Conservation (phyloP, 1,140 invertebrate species). For the Neoseiulus cucumeris region DNA sequence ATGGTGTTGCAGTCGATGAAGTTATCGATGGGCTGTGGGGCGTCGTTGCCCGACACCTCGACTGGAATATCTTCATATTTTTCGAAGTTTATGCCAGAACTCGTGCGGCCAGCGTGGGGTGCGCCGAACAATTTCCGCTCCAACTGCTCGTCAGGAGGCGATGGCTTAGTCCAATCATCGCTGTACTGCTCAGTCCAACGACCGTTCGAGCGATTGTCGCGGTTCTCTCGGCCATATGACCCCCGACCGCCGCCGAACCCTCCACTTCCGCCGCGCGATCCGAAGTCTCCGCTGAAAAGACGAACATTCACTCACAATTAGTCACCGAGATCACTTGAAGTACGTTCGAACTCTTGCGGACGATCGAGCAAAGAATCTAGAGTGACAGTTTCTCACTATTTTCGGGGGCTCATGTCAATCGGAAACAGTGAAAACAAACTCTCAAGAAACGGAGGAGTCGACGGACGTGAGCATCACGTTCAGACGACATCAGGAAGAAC, state of each 20-base stretch:
- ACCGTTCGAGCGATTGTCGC: background rate
- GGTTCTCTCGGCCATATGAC: background rate
- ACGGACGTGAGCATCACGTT: too few species aligned
- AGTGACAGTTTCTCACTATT: too few species aligned
- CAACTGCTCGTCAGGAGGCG: conserved; percentile 48
- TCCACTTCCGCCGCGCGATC: conserved; percentile 9
- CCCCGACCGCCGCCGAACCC: conserved; percentile 15
- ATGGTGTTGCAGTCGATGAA: conserved; percentile 48
- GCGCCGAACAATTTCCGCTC: conserved; percentile 43
- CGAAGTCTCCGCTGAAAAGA: too few species aligned
- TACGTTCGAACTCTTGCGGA: too few species aligned
- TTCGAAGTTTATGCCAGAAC: conserved; percentile 66
- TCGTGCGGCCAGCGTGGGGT: conserved; percentile 49
- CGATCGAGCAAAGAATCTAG: too few species aligned
- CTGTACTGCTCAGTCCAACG: conserved; percentile 13
- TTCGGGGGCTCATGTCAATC: too few species aligned
- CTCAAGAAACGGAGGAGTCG: too few species aligned
- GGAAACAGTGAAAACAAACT: too few species aligned
- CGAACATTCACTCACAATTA: too few species aligned
- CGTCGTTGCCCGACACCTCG: conserved; percentile 48
- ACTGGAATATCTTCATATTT: conserved; percentile 65
- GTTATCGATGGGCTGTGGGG: conserved; percentile 37
- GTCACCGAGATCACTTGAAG: too few species aligned
- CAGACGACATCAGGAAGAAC: too few species aligned
- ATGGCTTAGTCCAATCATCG: conserved; percentile 14